Base-by-base conservation (phyloP, 2,797 vertebrate species). In the Cyclura pinguis region DNA sequence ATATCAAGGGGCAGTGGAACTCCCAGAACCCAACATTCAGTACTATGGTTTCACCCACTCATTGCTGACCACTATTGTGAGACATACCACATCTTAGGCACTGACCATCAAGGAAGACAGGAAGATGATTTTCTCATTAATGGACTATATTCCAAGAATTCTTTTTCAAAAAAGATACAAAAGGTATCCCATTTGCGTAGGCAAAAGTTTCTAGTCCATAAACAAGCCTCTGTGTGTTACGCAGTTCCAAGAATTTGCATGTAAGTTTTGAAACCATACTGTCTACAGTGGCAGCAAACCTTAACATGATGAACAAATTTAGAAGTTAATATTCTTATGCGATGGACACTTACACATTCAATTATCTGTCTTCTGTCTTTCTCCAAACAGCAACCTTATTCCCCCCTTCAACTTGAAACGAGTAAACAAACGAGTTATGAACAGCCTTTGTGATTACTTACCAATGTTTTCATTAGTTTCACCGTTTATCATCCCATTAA, bases 391-490 rank as follows among this genome's bases (percentile, higher is more conserved):
- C 76, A 20, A 42, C 27, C 72, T 72, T 59, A 55, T 55, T 55
- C 10, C 7, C 78, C 24, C 67, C 27, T 24, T 52, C 38, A 52
- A 50, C n/a, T 20, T 29, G 59, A 38, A 78, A 22, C 35, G n/a
- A 85, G 47, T 62, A 59, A 88, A 88, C 42, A 57, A 89, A 62
- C 64, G 42, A 50, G 72, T 84, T 84, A 82, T 24, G 38, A 87
- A 59, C 6, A 84, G 42, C 38, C 59, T 84, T 78, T 7, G 78
- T 64, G 42, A 42, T 52, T 62, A 94, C 93, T 95, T 97, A 99
- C 99, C 99, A 87, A 99, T 99, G 96, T 99, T 99, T 97, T 99
- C 99, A 91, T 99, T 99, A 88, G 98, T 98, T 96, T 99, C 99
- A 1, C 99, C 98, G 73, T 98, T 99, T 92, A 98, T 97, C 92